These are phyloP conservation scores for Aldrovandia affinis DNA, from an alignment of 2,797 vertebrate species.

Conservation along the genomic window DNA sequence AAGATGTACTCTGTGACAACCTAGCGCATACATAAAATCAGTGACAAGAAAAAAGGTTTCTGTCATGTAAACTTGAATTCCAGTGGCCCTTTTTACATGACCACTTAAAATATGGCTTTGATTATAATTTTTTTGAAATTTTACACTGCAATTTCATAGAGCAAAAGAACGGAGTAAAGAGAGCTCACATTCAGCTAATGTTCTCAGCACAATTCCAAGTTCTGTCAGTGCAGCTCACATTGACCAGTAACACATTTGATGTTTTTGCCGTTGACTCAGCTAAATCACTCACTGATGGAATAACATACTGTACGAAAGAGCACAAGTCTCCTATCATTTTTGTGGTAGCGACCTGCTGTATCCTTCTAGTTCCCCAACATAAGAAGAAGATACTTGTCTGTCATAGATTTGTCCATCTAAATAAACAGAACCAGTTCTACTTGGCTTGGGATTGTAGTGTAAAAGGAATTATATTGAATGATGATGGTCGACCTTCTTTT, in stretches of 20 bases:
- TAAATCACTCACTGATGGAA: neutral
- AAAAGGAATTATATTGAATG: neutral
- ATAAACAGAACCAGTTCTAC: neutral
- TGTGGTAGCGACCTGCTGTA: neutral
- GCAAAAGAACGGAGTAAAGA: neutral
- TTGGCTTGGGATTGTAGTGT: neutral
- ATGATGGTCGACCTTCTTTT: neutral
- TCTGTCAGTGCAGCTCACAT: neutral
- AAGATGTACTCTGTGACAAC: neutral
- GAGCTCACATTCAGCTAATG: neutral
- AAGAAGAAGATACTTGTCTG: too few species aligned
- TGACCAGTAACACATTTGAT: neutral
- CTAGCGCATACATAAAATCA: neutral
- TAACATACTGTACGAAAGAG: neutral
- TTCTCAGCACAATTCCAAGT: neutral
- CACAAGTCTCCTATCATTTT: neutral
- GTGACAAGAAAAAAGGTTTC: neutral
- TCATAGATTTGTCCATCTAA: too few species aligned
- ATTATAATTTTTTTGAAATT: neutral
- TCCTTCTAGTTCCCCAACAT: neutral
- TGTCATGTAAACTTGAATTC: neutral
- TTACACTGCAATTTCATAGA: neutral
- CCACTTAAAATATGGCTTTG: neutral
- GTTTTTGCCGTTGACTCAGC: neutral
- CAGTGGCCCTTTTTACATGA: neutral